These are phyloP conservation scores for Trissolcus basalis DNA, from an alignment of 1,140 invertebrate species.

Conservation along the genomic window DNA sequence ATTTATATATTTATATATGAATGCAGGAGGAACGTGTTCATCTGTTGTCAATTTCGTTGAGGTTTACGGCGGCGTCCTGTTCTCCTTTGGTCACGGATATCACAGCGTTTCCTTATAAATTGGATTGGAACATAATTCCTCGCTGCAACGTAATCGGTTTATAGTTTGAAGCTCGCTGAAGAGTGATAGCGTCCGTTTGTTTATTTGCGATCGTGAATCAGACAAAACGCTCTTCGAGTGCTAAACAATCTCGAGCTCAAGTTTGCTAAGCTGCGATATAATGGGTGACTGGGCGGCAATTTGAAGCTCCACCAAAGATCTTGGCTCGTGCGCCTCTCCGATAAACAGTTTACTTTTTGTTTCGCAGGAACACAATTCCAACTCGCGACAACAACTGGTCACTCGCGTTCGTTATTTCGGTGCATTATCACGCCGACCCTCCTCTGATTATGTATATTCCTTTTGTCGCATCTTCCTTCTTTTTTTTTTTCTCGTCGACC, in stretches of 20 bases:
- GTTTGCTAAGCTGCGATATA: slow-evolving; percentile 50
- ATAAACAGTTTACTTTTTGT: slow-evolving; percentile 66
- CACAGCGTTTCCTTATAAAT: slow-evolving; percentile 21
- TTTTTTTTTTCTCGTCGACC: slow-evolving; percentile 1
- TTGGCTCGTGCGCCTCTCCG: slow-evolving; percentile 41
- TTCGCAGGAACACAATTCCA: not conserved
- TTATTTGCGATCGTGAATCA: slow-evolving; percentile 44
- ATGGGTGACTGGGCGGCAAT: slow-evolving; percentile 47
- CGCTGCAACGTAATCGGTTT: slow-evolving; percentile 33
- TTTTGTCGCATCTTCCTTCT: not conserved
- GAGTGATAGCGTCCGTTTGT: slow-evolving; percentile 27
- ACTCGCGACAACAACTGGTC: slow-evolving; percentile 40
- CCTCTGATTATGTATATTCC: not conserved
- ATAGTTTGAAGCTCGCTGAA: slow-evolving; percentile 28
- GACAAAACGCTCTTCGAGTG: slow-evolving; percentile 49
- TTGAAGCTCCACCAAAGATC: slow-evolving; percentile 39
- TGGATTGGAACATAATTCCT: too few relatives aligned
- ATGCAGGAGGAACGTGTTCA: not conserved
- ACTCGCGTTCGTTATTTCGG: slow-evolving; percentile 14
- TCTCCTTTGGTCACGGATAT: slow-evolving; percentile 6
- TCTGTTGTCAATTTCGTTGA: slow-evolving; percentile 2
- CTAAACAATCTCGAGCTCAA: slow-evolving; percentile 48
- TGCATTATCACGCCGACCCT: slow-evolving; percentile 6
- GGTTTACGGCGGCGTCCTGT: too few relatives aligned
- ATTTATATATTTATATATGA: too few relatives aligned